Percentiles rank a stretch among this genome's conserved stretches.
Evolutionary conservation across 2,113 vertebrate species (phyloP).

Genomic region (Coracopsis vasa): DNA sequence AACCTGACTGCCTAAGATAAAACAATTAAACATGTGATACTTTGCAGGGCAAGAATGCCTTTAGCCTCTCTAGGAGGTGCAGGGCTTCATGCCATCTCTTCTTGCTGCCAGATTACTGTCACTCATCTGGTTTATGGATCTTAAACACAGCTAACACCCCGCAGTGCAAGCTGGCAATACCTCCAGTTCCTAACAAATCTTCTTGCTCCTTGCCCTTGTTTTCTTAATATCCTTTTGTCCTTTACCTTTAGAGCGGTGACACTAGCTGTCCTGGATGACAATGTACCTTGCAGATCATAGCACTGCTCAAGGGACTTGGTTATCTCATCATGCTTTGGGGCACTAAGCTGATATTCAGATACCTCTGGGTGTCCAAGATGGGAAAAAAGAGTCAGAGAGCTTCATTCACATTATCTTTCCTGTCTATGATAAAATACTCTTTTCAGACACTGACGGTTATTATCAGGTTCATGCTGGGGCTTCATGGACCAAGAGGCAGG

Average conservation of each 20-base stretch:
- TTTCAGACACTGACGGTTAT: background rate
- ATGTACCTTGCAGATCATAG: background rate
- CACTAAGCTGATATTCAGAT: background rate
- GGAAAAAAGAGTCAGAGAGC: background rate
- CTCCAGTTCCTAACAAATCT: background rate
- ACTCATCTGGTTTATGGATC: background rate
- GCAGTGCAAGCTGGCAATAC: background rate
- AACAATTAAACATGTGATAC: rapidly evolving
- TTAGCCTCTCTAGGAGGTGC: background rate
- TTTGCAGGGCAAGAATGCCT: background rate
- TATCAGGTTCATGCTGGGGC: background rate
- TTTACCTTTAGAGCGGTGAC: background rate
- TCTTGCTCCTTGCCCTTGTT: background rate
- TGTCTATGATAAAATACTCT: background rate
- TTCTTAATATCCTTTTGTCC: background rate
- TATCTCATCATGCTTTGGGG: rapidly evolving
- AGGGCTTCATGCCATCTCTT: background rate
- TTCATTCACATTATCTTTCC: background rate
- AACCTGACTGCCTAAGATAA: background rate
- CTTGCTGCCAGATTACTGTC: background rate
- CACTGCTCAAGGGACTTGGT: rapidly evolving
- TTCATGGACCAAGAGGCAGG: background rate
- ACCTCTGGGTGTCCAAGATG: background rate
- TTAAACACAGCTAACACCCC: background rate
- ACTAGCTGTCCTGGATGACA: rapidly evolving